Conservation (phyloP, 1,140 invertebrate species). For the Chironomus striatipennis region DNA sequence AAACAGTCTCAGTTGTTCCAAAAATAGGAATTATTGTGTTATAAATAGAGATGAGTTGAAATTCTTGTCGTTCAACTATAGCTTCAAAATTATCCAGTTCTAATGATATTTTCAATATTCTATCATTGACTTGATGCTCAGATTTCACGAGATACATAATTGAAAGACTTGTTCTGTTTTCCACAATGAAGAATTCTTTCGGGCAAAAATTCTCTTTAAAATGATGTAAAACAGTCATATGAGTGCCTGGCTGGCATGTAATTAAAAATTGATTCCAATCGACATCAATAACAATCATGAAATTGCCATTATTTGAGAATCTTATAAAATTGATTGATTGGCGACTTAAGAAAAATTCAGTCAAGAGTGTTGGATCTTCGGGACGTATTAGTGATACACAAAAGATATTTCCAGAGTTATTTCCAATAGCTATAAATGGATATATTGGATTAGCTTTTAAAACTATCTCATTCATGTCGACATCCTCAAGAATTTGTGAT, state of each 20-base stretch:
- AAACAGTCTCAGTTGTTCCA: neutral
- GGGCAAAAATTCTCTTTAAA: neutral
- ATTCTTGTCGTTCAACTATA: neutral
- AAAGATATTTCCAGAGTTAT: neutral
- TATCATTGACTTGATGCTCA: neutral
- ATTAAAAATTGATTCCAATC: neutral
- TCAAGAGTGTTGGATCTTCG: neutral
- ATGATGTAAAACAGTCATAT: conserved; percentile 13
- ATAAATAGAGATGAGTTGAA: neutral
- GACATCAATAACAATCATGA: neutral
- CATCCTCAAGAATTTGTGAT: neutral
- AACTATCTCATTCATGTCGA: neutral
- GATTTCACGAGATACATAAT: neutral
- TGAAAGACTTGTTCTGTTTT: neutral
- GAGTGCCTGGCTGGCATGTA: neutral
- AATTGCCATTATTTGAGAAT: conserved; percentile 13
- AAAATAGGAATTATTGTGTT: neutral
- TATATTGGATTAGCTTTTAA: neutral
- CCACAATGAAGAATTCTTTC: neutral
- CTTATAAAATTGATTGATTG: neutral
- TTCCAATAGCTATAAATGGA: conserved; percentile 1
- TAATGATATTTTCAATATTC: neutral
- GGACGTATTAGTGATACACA: neutral
- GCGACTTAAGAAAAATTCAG: conserved; percentile 9
- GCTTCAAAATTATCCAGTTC: neutral